phyloP scores from a whole-genome alignment of 1,140 invertebrate genomes.

The Sycophaga agraensis region DNA sequence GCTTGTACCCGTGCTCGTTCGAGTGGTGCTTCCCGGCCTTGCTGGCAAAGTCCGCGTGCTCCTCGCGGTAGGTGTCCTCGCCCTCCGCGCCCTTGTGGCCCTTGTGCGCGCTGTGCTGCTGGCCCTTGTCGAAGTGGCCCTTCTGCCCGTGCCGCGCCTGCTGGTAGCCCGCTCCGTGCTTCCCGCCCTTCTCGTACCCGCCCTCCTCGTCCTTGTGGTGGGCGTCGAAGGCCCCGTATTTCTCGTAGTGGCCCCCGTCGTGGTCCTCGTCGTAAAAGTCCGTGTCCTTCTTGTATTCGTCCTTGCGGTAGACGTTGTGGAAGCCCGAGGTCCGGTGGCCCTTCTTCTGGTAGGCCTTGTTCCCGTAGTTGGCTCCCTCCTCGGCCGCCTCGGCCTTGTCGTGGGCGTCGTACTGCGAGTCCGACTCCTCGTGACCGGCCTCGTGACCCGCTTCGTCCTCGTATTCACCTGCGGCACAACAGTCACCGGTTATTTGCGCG shows the following conservation, averaged over 20 bases:
- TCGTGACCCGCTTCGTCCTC: slow-evolving; percentile 65
- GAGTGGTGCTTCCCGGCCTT: slow-evolving; percentile 44
- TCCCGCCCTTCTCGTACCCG: slow-evolving; percentile 55
- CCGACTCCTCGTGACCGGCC: slow-evolving; percentile 66
- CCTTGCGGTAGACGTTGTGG: slow-evolving; percentile 72
- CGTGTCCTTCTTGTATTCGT: slow-evolving; percentile 74
- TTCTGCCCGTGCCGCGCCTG: slow-evolving; percentile 51
- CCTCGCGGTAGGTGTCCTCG: slow-evolving; percentile 44
- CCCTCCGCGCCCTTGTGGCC: slow-evolving; percentile 54
- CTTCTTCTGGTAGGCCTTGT: slow-evolving; percentile 66
- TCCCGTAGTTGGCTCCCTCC: slow-evolving; percentile 64
- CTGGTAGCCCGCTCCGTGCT: slow-evolving; percentile 56
- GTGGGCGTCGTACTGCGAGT: slow-evolving; percentile 66
- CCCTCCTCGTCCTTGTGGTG: slow-evolving; percentile 55
- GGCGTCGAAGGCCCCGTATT: slow-evolving; percentile 56
- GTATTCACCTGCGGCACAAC: slow-evolving; percentile 60
- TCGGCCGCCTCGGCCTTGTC: slow-evolving; percentile 69
- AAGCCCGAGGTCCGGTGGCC: slow-evolving; percentile 70
- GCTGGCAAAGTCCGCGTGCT: slow-evolving; percentile 50
- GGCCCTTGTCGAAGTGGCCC: slow-evolving; percentile 55
- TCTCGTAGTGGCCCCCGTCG: slow-evolving; percentile 64
- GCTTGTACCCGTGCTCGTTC: slow-evolving; percentile 52
- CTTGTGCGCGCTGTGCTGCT: slow-evolving; percentile 46
- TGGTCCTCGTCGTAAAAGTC: slow-evolving; percentile 72
- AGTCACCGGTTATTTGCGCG: no score